phyloP scores from a whole-genome alignment of 2,113 vertebrate genomes.

The Gymnogyps californianus region DNA sequence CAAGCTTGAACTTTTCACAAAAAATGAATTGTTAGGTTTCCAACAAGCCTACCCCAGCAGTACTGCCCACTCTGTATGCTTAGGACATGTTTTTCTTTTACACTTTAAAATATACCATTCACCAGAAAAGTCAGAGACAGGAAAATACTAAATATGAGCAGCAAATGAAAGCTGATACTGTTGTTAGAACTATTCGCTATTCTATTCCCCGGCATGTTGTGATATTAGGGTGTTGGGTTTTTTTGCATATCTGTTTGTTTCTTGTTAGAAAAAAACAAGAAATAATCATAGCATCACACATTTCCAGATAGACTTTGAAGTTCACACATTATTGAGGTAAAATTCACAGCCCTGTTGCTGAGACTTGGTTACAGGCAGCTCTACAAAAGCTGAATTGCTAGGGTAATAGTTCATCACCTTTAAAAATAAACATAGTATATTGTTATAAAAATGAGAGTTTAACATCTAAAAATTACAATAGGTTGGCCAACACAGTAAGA shows the following conservation, averaged over 20 bases:
- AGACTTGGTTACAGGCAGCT: neutral
- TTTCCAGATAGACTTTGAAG: slow-evolving; percentile 1
- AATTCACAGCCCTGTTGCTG: slow-evolving; percentile 9
- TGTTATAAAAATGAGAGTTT: neutral
- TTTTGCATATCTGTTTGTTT: neutral
- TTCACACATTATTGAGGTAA: neutral
- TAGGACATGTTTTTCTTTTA: neutral
- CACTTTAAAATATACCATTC: neutral
- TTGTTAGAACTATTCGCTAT: neutral
- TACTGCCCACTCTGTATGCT: neutral
- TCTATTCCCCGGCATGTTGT: neutral
- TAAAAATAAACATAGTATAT: neutral
- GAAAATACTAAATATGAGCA: neutral
- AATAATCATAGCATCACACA: slow-evolving; percentile 10
- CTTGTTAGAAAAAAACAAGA: neutral
- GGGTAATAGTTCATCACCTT: neutral
- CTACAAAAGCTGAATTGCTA: neutral
- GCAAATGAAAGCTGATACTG: neutral
- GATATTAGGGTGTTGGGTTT: neutral
- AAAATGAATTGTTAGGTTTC: neutral
- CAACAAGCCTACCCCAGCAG: neutral
- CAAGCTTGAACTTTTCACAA: neutral
- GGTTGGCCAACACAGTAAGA: neutral
- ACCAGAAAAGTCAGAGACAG: neutral
- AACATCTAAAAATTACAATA: neutral